Base-by-base conservation (phyloP, 2,797 vertebrate species). In the Phataginus tricuspis region DNA sequence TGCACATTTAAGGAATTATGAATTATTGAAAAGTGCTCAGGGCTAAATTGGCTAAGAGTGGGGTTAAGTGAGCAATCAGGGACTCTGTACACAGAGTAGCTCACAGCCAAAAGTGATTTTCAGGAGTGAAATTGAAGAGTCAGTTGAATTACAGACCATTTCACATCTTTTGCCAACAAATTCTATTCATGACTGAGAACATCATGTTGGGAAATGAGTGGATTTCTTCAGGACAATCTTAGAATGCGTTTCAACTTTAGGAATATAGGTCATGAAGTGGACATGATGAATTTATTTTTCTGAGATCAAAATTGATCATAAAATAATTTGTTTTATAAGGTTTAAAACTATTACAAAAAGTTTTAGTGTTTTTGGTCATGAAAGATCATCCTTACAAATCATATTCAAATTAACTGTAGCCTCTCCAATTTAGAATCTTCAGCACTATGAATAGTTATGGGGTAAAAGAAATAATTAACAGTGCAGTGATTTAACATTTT, bases 11-110 rank as follows among this genome's bases (percentile, higher is more conserved):
- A 94, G 13, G 27, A 94, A 96, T 84, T 95, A 95, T 95, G 64
- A 97, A 96, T 96, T 96, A 96, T 91, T 97, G 78, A 97, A 89
- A 96, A 95, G 29, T 79, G 3, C 82, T 89, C 39, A 61, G 64
- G 49, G 82, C 49, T 89, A 94, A 96, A 91, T 96, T 96, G 95
- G 19, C 49, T 92, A 68, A 94, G 37, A 96, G 85, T 91, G 25
- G 57, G 55, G 16, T 75, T 95, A 95, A 96, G 49, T 78, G 53
- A 92, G 57, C 63, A 71, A 51, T 95, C 74, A 89, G 72, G 14
- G n/a, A 25, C 59, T 91, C 66, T 88, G 55, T 89, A 92, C 78
- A 94, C 31, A 92, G 94, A 95, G 84, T 45, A 92, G 18, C 63
- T 91, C 57, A 86, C 2, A 15, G 59, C 27, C 68, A 89, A 79